Evolutionary conservation across 2,888 invertebrate genomes (phyloP), one percentile per base, ranked within the genome.

Genomic region (Ferdinandea cuprea): DNA sequence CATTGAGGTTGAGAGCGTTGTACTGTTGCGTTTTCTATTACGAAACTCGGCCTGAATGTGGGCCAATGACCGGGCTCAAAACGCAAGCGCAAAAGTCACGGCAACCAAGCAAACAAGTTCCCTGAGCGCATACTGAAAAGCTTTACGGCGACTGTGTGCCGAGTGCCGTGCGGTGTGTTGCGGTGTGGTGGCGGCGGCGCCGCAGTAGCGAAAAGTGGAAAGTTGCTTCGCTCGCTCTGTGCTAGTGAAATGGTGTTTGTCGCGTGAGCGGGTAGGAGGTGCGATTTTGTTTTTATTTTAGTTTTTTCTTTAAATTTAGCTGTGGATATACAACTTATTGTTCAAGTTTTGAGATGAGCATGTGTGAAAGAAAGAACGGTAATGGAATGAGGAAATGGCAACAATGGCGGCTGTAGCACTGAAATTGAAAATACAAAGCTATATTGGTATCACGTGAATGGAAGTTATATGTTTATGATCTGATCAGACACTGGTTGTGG

Each of bases 11-110:
- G 79, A 86, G 86, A 86, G 85, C 86, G 86, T 84, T 87, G 86
- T 86, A 86, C 87, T 86, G 86, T 87, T 86, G 86, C 86, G 86
- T 86, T 86, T 87, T 87, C 87, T 87, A 87, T 87, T 87, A 86
- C 85, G 86, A 87, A 86, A 87, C 85, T 86, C 73, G 56, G 83
- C 72, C 83, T 80, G 87, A 87, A 87, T 87, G 86, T 87, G 63
- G 86, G 86, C 85, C 87, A 86, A 87, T 86, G 86, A 86, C 87
- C 87, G 86, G 66, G 69, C 83, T 81, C 52, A 65, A 84, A 84
- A 84, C 73, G 84, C 79, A 86, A 84, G 80, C 80, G 72, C 69
- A 85, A 85, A 72, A 84, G 84, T 84, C 84, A 84, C 59, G 84
- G 78, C 72, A 61, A 65, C 68, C 72, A 65, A 59, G 63, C 58